phyloP scores from a whole-genome alignment of 2,113 vertebrate species.

The Regulus satrapa region DNA sequence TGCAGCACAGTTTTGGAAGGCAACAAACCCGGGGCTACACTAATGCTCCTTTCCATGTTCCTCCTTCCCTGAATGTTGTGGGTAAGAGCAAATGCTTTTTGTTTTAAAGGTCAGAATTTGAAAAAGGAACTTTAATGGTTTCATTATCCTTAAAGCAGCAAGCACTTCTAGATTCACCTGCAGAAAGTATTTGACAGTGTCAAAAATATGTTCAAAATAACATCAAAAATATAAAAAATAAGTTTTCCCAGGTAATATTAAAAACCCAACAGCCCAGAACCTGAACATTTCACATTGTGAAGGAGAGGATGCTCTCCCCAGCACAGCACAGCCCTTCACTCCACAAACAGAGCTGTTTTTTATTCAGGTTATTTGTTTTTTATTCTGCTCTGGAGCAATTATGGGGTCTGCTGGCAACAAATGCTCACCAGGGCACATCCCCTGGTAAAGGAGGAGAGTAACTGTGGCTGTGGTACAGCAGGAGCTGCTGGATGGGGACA shows the following conservation, averaged over 20 bases:
- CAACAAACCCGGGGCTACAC: not conserved
- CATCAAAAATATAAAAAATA: not conserved
- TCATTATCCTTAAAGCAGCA: not conserved
- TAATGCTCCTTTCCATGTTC: rapidly evolving
- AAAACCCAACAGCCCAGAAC: not conserved
- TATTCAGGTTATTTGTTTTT: no score
- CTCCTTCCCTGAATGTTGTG: not conserved
- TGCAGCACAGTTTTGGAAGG: not conserved
- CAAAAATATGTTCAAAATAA: no score
- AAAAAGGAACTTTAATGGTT: not conserved
- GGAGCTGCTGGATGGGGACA: not conserved
- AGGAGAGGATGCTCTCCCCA: not conserved
- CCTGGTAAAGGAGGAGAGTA: not conserved
- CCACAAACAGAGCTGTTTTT: no score
- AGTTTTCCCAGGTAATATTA: not conserved
- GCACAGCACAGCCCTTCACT: not conserved
- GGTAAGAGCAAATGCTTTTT: not conserved
- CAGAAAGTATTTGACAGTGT: not conserved
- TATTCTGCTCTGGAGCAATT: not conserved
- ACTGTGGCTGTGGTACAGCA: not conserved
- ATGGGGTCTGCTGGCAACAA: not conserved
- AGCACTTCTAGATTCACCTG: not conserved
- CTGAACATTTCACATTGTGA: not conserved
- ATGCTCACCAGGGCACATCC: not conserved
- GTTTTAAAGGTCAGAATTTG: not conserved